Conservation (phyloP, 2,113 vertebrate genomes). For the Cyanoramphus novaezelandiae region DNA sequence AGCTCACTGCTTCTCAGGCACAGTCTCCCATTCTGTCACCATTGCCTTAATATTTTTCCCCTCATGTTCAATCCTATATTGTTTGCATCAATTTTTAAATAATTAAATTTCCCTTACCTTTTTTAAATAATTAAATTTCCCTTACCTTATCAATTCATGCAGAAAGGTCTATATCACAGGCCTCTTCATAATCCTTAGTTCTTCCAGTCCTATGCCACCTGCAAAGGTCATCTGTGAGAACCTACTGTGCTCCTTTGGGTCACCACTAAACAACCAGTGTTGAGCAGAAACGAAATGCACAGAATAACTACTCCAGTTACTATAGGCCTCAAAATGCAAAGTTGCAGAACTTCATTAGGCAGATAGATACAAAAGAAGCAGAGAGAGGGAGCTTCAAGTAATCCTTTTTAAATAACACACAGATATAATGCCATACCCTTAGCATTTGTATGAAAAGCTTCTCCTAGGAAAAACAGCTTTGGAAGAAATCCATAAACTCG, state of each 20-base stretch:
- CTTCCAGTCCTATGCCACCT: not conserved
- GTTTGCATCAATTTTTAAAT: not conserved
- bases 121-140: not conserved
- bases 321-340: not conserved
- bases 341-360: not conserved
- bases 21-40: not conserved
- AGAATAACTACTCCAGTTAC: not conserved
- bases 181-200: not conserved
- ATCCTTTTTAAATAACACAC: not conserved
- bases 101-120: not conserved
- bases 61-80: not conserved
- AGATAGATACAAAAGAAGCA: not conserved
- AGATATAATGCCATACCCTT: not conserved
- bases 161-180: not conserved
- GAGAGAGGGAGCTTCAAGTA: not conserved
- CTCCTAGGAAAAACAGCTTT: not conserved
- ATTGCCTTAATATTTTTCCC: not conserved
- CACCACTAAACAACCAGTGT: not conserved
- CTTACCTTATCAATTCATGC: not conserved
- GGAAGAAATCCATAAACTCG: not conserved
- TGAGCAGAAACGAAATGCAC: not conserved
- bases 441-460: not conserved
- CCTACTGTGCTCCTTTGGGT: not conserved
- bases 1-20: not conserved
- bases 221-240: not conserved